Evolutionary conservation across 1,140 invertebrate genomes (phyloP), one percentile per base, ranked within the genome.

Genomic region (Cotesia glomerata): DNA sequence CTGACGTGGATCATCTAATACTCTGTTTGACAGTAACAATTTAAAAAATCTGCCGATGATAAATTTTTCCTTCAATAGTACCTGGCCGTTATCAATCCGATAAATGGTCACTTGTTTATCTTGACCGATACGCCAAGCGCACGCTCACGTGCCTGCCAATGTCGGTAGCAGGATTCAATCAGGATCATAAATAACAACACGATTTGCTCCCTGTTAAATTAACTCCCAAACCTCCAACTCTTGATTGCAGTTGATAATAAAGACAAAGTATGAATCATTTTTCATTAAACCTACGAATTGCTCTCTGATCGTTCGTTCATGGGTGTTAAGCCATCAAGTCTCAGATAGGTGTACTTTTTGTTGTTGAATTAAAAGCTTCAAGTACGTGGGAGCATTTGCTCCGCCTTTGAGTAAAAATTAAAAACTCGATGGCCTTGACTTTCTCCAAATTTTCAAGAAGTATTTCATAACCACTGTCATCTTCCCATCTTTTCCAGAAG

Each of bases 21-120:
- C 93, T 86, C 95, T 92, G 85, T 98, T 98, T 32, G 95, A 95
- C 26, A 99, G 86, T 78, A 98, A 94, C 83, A 98, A 93, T 87
- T 99, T 99, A 86, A 97, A 99, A n/a, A 71, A 99, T 95, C 90
- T 99, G 97, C 73, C 95, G 89, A 81, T 97, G 96, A 86, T 97
- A 97, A 75, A 94, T 94, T 88, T 94, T 98, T 88, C 98, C 96
- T 89, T 98, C 96, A 69, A 98, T 96, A 1, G 96, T 97, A 68
- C 96, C 96, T 67, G n/a, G 94, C 92, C 36, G 95, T 95, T 26
- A 97, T 88, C 16, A 95, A 88, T 82, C n/a, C 96, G 89, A 82
- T 97, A 97, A 76, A 98, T 92, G 13, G 95, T 97, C 2, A 98
- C 96, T 84, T 93, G 90, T 83, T 92, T 93, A 54, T 90, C 83